phyloP scores from a whole-genome alignment of 2,113 vertebrate species.

The Leucosticte australis region DNA sequence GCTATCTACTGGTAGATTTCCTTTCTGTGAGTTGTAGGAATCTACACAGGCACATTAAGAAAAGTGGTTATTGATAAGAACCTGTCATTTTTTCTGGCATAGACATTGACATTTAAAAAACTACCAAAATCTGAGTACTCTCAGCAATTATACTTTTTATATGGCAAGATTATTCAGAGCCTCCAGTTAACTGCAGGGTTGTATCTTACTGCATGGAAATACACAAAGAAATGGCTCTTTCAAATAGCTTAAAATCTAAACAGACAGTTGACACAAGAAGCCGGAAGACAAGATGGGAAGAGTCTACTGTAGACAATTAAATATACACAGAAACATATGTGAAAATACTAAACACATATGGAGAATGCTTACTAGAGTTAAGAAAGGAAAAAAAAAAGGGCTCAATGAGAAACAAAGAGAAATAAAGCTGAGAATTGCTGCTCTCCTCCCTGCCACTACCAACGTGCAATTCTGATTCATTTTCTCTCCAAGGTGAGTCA shows the following conservation, averaged over 20 bases:
- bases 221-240: background rate
- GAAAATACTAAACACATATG: conserved; percentile 5
- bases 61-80: background rate
- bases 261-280: conserved; percentile 22
- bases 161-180: background rate
- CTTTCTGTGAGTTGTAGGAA: background rate
- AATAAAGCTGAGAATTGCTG: background rate
- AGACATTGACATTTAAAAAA: background rate
- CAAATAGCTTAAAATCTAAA: background rate
- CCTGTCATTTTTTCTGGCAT: background rate
- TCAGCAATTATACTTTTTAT: background rate
- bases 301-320: conserved; percentile 21
- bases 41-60: background rate
- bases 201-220: background rate
- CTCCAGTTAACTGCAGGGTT: background rate
- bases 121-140: background rate
- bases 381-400: background rate
- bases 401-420: conserved; percentile 1
- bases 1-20: background rate
- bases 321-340: conserved; percentile 31
- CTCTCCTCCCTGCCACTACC: conserved; percentile 15
- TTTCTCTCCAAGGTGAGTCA: background rate
- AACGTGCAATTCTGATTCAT: background rate
- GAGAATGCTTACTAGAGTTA: background rate
- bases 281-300: background rate